Evolutionary conservation across 1,140 invertebrate genomes (phyloP).

Genomic region (Piezodorus guildinii): DNA sequence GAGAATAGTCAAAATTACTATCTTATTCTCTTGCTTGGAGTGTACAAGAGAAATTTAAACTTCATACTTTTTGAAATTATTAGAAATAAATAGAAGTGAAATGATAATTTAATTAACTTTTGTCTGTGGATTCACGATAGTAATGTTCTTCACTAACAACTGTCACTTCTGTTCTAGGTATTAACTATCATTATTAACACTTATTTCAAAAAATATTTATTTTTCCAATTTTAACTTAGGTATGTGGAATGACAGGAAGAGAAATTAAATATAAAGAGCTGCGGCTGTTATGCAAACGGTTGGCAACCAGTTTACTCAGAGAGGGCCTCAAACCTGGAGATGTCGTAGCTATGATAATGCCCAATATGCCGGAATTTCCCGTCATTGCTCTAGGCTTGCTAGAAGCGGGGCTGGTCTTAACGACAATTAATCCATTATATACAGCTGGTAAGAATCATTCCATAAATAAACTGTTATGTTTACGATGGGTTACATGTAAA

Average conservation of each 20-base stretch:
- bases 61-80: too few species aligned
- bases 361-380: slow-evolving; percentile 64
- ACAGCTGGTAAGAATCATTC: slow-evolving; percentile 50
- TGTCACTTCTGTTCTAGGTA: too few species aligned
- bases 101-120: too few species aligned
- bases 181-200: too few species aligned
- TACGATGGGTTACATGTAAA: too few species aligned
- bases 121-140: too few species aligned
- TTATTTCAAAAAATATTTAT: too few species aligned
- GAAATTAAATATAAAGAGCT: slow-evolving; percentile 57
- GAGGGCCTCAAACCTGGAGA: slow-evolving; percentile 57
- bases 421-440: slow-evolving; percentile 69
- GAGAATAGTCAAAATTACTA: too few species aligned
- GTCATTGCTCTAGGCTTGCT: slow-evolving; percentile 52
- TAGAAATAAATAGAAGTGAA: too few species aligned
- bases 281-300: slow-evolving; percentile 45
- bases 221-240: slow-evolving; percentile 35
- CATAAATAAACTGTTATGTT: background rate
- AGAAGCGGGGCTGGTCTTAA: slow-evolving; percentile 55
- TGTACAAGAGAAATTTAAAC: too few species aligned
- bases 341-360: slow-evolving; percentile 53
- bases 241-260: slow-evolving; percentile 54
- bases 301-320: slow-evolving; percentile 51
- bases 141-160: too few species aligned
- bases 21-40: too few species aligned